phyloP scores from a whole-genome alignment of 1,140 invertebrate genomes.

The Acromyrmex echinatior region DNA sequence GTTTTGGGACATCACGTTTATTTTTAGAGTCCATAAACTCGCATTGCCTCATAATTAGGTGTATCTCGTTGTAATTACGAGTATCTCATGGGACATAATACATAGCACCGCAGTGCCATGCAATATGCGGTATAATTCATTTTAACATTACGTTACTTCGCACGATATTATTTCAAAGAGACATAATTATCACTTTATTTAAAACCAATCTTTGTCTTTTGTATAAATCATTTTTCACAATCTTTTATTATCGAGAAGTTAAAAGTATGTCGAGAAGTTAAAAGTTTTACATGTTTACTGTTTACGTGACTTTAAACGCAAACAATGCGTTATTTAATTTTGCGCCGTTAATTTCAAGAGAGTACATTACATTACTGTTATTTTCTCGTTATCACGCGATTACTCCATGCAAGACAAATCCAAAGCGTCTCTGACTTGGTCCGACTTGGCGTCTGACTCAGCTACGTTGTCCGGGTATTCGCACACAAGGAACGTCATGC shows the following conservation, averaged over 20 bases:
- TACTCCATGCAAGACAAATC: slow-evolving; percentile 16
- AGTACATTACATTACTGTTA: slow-evolving; percentile 7
- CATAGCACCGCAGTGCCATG: background rate
- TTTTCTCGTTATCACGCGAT: slow-evolving; percentile 34
- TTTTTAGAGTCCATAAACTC: background rate
- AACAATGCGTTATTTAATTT: background rate
- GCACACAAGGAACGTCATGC: slow-evolving; percentile 27
- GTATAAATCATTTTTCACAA: background rate
- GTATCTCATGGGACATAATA: background rate
- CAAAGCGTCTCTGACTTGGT: slow-evolving; percentile 7
- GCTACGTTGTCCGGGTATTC: background rate
- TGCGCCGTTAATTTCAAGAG: slow-evolving; percentile 17
- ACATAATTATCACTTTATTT: background rate
- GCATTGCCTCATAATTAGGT: background rate
- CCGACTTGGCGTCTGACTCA: slow-evolving; percentile 17
- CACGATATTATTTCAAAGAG: background rate
- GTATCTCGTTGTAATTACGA: slow-evolving; percentile 24
- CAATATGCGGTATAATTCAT: slow-evolving; percentile 25
- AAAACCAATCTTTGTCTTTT: background rate
- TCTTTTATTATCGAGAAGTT: background rate
- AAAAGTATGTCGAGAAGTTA: background rate
- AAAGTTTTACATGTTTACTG: background rate
- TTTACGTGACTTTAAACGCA: background rate
- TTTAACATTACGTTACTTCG: background rate
- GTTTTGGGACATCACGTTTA: slow-evolving; percentile 6